Evolutionary conservation across 2,888 invertebrate species (phyloP).

Genomic region (Noctua fimbriata): DNA sequence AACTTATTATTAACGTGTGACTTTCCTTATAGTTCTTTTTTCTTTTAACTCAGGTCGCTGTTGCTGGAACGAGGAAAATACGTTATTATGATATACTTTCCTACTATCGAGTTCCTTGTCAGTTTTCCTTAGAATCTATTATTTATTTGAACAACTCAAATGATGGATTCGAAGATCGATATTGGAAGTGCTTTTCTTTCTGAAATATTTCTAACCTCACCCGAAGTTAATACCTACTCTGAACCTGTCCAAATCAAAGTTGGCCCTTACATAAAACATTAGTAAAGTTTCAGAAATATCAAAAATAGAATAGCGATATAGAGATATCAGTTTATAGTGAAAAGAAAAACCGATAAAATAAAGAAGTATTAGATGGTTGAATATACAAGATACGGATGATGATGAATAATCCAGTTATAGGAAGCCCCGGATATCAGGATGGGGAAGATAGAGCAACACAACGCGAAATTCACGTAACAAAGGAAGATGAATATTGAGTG

Average conservation of each 20-base stretch:
- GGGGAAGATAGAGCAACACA: conserved; percentile 27
- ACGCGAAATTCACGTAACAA: conserved; percentile 56
- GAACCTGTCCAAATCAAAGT: conserved; percentile 1
- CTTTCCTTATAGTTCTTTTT: conserved; percentile 39
- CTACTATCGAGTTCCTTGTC: background rate
- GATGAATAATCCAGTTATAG: conserved; percentile 38
- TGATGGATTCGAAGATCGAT: background rate
- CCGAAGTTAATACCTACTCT: background rate
- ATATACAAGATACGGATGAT: conserved; percentile 18
- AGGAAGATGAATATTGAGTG: conserved; percentile 75
- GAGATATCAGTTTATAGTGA: background rate
- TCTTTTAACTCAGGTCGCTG: conserved; percentile 9
- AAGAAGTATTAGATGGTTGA: conserved; percentile 14
- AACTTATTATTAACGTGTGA: conserved; percentile 48
- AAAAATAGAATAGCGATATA: too few relatives aligned
- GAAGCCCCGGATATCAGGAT: conserved; percentile 25
- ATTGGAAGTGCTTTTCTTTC: background rate
- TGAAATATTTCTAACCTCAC: background rate
- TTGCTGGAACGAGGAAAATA: conserved; percentile 19
- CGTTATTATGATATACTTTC: background rate
- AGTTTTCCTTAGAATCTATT: conserved; percentile 13
- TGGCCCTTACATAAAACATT: too few relatives aligned
- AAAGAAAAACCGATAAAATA: conserved; percentile 7
- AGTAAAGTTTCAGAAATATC: background rate
- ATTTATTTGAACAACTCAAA: conserved; percentile 11